Conservation (phyloP, 1,140 invertebrate species). For the Hylaeus volcanicus region DNA sequence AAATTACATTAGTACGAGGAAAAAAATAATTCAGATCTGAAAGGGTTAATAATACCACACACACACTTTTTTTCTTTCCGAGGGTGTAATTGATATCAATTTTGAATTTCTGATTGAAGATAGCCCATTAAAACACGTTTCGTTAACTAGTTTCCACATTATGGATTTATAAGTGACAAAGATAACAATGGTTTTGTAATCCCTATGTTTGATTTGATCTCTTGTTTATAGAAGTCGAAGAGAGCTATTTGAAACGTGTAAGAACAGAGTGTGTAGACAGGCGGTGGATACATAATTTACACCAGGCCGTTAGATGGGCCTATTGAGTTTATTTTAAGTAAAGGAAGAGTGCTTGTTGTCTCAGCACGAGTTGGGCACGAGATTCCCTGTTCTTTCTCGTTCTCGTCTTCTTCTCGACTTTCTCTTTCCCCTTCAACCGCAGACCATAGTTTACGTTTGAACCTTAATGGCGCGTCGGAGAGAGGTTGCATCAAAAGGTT, state of each 20-base stretch:
- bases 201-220: slow-evolving; percentile 11
- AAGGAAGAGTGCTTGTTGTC: slow-evolving; percentile 32
- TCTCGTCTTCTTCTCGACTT: not conserved
- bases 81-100: too few relatives aligned
- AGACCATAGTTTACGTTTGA: slow-evolving; percentile 46
- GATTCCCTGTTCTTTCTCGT: slow-evolving; percentile 18
- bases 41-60: too few relatives aligned
- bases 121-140: too few relatives aligned
- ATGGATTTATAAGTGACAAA: not conserved
- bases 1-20: too few relatives aligned
- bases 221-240: not conserved
- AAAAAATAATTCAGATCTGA: too few relatives aligned
- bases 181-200: not conserved
- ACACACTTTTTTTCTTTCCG: too few relatives aligned
- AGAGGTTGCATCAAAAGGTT: slow-evolving; percentile 53
- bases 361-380: slow-evolving; percentile 19
- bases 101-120: too few relatives aligned
- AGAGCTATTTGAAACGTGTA: slow-evolving; percentile 32
- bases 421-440: slow-evolving; percentile 47
- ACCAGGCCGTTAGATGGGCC: slow-evolving; percentile 42
- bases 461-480: slow-evolving; percentile 16
- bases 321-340: slow-evolving; percentile 58
- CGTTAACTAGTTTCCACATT: not conserved
- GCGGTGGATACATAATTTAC: slow-evolving; percentile 58
- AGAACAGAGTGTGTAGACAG: slow-evolving; percentile 19